Evolutionary conservation across 2,797 vertebrate species (phyloP).

Genomic region (Enteromius thamalakanensis): DNA sequence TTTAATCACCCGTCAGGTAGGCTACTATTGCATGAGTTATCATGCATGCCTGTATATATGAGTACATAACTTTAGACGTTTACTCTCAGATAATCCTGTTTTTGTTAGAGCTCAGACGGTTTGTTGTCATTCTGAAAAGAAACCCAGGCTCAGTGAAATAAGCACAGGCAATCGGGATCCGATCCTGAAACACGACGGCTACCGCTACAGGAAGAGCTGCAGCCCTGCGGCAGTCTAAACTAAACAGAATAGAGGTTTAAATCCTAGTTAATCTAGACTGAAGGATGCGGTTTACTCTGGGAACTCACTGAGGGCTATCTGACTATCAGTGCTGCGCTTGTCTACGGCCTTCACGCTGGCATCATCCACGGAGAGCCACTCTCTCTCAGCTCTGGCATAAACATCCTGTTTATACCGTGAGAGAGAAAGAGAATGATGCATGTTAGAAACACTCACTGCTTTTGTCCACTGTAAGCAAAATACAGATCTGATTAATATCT

Average conservation of each 20-base stretch:
- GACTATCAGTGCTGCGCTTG: slow-evolving; percentile 72
- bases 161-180: slow-evolving; percentile 22
- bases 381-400: slow-evolving; percentile 61
- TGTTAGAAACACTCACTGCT: neutral
- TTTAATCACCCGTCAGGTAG: neutral
- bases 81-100: slow-evolving; percentile 35
- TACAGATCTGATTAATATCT: neutral
- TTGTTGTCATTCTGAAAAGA: slow-evolving; percentile 43
- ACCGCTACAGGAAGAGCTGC: slow-evolving; percentile 44
- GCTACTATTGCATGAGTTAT: too few species aligned
- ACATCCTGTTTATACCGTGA: slow-evolving; percentile 78
- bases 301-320: slow-evolving; percentile 71
- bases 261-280: slow-evolving; percentile 75
- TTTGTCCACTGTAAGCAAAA: neutral
- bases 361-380: slow-evolving; percentile 30
- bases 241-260: slow-evolving; percentile 68
- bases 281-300: slow-evolving; percentile 60
- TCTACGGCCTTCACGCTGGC: slow-evolving; percentile 67
- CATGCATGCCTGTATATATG: too few species aligned
- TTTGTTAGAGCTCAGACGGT: slow-evolving; percentile 22
- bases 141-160: slow-evolving; percentile 38
- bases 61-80: neutral
- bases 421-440: slow-evolving; percentile 16
- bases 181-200: slow-evolving; percentile 12
- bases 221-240: slow-evolving; percentile 64